Evolutionary conservation across 2,888 invertebrate genomes (phyloP).

Genomic region (Ophion costatus): DNA sequence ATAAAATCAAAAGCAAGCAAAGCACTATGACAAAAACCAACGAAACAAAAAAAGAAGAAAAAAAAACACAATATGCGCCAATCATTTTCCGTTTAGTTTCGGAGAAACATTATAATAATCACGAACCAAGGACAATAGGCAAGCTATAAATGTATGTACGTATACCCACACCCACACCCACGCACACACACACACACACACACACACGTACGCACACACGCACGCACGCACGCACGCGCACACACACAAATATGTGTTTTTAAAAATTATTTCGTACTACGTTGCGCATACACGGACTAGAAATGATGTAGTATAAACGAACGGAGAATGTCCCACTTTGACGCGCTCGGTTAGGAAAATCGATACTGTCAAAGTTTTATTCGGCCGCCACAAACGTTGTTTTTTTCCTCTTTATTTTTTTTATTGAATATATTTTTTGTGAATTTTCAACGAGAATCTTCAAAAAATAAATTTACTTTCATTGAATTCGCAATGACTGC

Average conservation of each 20-base stretch:
- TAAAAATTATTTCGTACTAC: conserved; percentile 56
- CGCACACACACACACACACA: conserved; percentile 31
- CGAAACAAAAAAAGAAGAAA: background rate
- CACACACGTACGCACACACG: background rate
- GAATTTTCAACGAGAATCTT: background rate
- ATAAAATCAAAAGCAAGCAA: conserved; percentile 71
- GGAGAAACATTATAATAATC: conserved; percentile 60
- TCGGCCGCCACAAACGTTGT: background rate
- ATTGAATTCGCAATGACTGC: background rate
- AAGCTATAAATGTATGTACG: conserved; percentile 60
- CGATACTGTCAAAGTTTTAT: background rate
- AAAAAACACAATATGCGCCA: conserved; percentile 49
- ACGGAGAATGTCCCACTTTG: background rate
- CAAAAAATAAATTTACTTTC: background rate
- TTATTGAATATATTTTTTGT: background rate
- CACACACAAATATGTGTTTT: background rate
- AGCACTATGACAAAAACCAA: conserved; percentile 58
- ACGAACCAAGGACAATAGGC: conserved; percentile 65
- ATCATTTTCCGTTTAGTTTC: conserved; percentile 4
- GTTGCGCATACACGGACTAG: conserved; percentile 51
- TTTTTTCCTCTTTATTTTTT: conserved; percentile 1
- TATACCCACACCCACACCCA: conserved; percentile 27
- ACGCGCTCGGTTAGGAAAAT: conserved; percentile 5
- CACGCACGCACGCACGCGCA: background rate
- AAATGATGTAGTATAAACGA: conserved; percentile 52